Evolutionary conservation across 1,140 invertebrate genomes (phyloP).

Genomic region (Melitaea cinxia): DNA sequence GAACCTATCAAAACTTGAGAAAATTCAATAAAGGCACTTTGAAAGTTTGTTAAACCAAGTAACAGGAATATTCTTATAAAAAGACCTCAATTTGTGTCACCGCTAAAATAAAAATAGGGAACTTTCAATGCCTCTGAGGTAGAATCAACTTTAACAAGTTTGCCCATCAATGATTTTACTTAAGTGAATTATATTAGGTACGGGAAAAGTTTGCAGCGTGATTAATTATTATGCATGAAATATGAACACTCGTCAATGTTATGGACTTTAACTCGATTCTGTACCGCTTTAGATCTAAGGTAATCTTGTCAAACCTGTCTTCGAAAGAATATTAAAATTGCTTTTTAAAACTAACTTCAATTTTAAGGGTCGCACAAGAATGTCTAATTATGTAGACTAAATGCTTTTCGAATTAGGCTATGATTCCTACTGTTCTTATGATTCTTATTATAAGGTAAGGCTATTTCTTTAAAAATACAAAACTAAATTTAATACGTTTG

Average conservation of each 20-base stretch:
- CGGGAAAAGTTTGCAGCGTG: slow-evolving; percentile 14
- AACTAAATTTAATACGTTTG: too few relatives aligned
- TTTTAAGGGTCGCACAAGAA: too few relatives aligned
- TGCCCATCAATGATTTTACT: slow-evolving; percentile 25
- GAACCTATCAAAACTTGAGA: slow-evolving; percentile 80
- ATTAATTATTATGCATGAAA: slow-evolving; percentile 31
- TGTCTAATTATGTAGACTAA: too few relatives aligned
- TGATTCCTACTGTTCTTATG: too few relatives aligned
- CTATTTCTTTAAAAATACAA: too few relatives aligned
- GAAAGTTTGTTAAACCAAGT: slow-evolving; percentile 76
- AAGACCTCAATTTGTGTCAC: slow-evolving; percentile 73
- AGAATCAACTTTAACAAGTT: slow-evolving; percentile 40
- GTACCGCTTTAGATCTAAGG: not conserved
- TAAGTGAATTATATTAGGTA: slow-evolving; percentile 24
- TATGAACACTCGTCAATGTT: slow-evolving; percentile 23
- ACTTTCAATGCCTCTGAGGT: slow-evolving; percentile 44
- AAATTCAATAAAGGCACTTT: slow-evolving; percentile 79
- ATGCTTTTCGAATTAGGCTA: too few relatives aligned
- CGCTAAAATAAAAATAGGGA: slow-evolving; percentile 69
- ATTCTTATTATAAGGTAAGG: too few relatives aligned
- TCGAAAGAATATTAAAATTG: not conserved
- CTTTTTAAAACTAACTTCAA: too few relatives aligned
- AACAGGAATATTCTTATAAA: slow-evolving; percentile 73
- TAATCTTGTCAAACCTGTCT: not conserved
- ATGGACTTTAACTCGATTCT: slow-evolving; percentile 7